Base-by-base conservation (phyloP, 2,113 vertebrate species). In the Bufo gargarizans region DNA sequence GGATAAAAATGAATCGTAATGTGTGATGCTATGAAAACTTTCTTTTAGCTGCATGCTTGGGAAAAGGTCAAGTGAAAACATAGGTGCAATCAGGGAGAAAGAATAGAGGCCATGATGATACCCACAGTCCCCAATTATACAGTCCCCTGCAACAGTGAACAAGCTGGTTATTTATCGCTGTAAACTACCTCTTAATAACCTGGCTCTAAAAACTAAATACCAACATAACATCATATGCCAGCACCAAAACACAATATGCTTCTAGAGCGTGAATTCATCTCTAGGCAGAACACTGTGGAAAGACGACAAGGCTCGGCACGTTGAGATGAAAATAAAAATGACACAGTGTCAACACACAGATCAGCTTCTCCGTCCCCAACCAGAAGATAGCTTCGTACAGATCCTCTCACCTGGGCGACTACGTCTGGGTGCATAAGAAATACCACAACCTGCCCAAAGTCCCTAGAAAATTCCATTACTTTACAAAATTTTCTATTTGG, bases 301-400 rank as follows among this genome's bases (percentile, higher is more conserved):
- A 17, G 81, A 81, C 72, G 22, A 47, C 71, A 56, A 82, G 65
- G 69, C 65, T 82, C 86, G 17, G 45, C 80, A 77, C 56, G 55
- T 63, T n/a, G 55, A 50, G 79, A 82, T 88, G 65, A 88, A 88
- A 88, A 82, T 79, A 76, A 82, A 82, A 82, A 74, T 45, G 67
- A 83, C 56, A 81, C 53, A 33, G 45, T 76, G 79, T 88, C 86
- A 82, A 81, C 86, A 87, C 55, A 63, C 33, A 43, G 50, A 83
- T 83, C 79, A 82, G 69, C 86, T 55, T 56, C 55, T 77, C 16
- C 19, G 49, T 14, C 45, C 19, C 4, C 22, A 50, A n/a, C 53
- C 77, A 45, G 43, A 47, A n/a, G 74, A 14, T 82, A 49, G 19
- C 58, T 49, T 55, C 12, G 53, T 47, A 7, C 22, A 47, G 22